phyloP scores from a whole-genome alignment of 1,140 invertebrate species.

The Listronotus oregonensis region DNA sequence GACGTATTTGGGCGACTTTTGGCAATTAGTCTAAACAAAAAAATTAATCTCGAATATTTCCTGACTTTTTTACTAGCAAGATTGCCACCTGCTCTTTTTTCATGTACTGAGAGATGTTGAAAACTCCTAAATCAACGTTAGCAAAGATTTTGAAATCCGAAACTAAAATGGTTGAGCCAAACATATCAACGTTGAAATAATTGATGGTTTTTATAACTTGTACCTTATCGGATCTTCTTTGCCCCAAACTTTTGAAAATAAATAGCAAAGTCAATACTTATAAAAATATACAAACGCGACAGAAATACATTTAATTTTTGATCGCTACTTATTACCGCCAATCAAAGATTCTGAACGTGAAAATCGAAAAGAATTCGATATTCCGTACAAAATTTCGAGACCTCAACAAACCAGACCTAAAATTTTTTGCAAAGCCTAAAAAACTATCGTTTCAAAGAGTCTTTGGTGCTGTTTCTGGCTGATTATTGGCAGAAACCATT shows the following conservation, averaged over 20 bases:
- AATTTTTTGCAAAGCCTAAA: no score
- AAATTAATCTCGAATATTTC: no score
- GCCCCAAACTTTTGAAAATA: slow-evolving; percentile 35
- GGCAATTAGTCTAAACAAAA: no score
- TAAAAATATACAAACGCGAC: slow-evolving; percentile 27
- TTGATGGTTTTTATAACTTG: slow-evolving; percentile 34
- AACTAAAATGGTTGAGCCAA: slow-evolving; percentile 14
- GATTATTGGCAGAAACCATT: slow-evolving; percentile 46
- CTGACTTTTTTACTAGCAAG: no score
- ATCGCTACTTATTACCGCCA: slow-evolving; percentile 50
- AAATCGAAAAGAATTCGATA: slow-evolving; percentile 46
- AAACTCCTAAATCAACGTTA: no score
- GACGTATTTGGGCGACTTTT: no score
- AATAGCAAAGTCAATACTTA: slow-evolving; percentile 31
- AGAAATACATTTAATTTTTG: slow-evolving; percentile 50
- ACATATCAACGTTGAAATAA: slow-evolving; percentile 31
- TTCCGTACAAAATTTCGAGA: slow-evolving; percentile 46
- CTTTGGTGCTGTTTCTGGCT: slow-evolving; percentile 48
- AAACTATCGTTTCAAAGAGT: slow-evolving; percentile 51
- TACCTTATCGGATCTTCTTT: slow-evolving; percentile 25
- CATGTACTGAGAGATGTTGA: no score
- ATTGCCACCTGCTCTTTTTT: no score
- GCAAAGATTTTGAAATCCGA: background rate
- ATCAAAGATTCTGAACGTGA: slow-evolving; percentile 52
- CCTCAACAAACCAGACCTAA: slow-evolving; percentile 49